Conservation (phyloP, 2,113 vertebrate genomes). For the Gobius niger region DNA sequence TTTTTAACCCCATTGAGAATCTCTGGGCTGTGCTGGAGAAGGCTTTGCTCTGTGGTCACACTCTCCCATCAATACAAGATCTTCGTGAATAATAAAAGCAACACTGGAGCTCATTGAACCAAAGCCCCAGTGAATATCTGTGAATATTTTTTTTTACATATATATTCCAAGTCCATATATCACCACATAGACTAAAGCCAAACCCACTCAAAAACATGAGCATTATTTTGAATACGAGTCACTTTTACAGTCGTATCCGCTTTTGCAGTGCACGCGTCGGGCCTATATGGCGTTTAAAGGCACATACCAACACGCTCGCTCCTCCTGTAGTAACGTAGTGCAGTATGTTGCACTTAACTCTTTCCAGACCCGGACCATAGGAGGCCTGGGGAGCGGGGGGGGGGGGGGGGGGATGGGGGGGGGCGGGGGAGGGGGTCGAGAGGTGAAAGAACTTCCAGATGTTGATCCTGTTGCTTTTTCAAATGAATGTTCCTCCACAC, state of each 20-base stretch:
- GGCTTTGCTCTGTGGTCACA: too few relatives aligned
- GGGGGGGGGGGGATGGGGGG: constrained; percentile 30
- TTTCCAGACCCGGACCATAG: constrained; percentile 58
- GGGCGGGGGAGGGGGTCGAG: constrained; percentile 32
- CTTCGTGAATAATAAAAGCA: too few relatives aligned
- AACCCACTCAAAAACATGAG: neutral
- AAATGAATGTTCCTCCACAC: constrained; percentile 63
- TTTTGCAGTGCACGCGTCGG: neutral
- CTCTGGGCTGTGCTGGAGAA: too few relatives aligned
- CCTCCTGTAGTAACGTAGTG: neutral
- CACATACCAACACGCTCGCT: constrained; percentile 16
- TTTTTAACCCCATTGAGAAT: neutral
- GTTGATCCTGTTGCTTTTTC: constrained; percentile 61
- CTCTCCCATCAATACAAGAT: too few relatives aligned
- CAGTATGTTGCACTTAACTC: constrained; percentile 49
- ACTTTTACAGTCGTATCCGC: neutral
- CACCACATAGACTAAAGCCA: neutral
- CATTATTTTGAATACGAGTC: too few relatives aligned
- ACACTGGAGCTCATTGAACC: too few relatives aligned
- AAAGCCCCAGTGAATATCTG: too few relatives aligned
- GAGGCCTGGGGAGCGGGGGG: constrained; percentile 40
- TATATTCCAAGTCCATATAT: neutral
- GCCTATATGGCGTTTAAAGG: neutral
- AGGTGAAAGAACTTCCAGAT: constrained; percentile 73
- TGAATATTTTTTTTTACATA: too few relatives aligned